A percentile compares a stretch with the other conserved stretches of the same genome.
phyloP scores from a whole-genome alignment of 2,113 vertebrate genomes.

The Leptodactylus fuscus region DNA sequence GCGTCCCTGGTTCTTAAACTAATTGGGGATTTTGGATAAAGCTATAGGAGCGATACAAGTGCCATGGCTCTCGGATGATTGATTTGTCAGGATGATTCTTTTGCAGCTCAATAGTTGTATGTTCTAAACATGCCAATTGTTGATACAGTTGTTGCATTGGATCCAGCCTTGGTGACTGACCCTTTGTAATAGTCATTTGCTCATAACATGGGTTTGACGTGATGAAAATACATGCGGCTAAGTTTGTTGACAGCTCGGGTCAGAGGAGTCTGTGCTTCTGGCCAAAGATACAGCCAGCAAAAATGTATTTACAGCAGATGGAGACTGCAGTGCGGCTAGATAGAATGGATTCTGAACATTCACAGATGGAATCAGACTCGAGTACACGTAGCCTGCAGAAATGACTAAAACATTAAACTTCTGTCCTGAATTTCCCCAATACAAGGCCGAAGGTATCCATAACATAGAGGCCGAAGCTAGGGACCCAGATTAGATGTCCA shows the following conservation, averaged over 20 bases:
- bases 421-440: too few relatives aligned
- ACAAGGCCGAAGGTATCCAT: too few relatives aligned
- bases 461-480: too few relatives aligned
- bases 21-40: not conserved
- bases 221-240: constrained; percentile 9
- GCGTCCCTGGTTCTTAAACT: not conserved
- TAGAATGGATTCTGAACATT: not conserved
- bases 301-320: not conserved
- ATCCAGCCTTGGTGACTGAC: constrained; percentile 7
- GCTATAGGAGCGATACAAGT: not conserved
- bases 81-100: not conserved
- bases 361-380: too few relatives aligned
- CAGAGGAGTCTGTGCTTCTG: not conserved
- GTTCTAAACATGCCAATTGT: not conserved
- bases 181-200: constrained; percentile 20
- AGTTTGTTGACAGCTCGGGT: not conserved
- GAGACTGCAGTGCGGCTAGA: not conserved
- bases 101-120: not conserved
- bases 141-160: constrained; percentile 5
- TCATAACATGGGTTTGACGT: not conserved
- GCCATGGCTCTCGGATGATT: not conserved
- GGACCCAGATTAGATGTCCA: too few relatives aligned
- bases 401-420: too few relatives aligned
- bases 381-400: too few relatives aligned
- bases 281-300: not conserved